Evolutionary conservation across 2,797 vertebrate species (phyloP).

Genomic region (Poeciliopsis infans): DNA sequence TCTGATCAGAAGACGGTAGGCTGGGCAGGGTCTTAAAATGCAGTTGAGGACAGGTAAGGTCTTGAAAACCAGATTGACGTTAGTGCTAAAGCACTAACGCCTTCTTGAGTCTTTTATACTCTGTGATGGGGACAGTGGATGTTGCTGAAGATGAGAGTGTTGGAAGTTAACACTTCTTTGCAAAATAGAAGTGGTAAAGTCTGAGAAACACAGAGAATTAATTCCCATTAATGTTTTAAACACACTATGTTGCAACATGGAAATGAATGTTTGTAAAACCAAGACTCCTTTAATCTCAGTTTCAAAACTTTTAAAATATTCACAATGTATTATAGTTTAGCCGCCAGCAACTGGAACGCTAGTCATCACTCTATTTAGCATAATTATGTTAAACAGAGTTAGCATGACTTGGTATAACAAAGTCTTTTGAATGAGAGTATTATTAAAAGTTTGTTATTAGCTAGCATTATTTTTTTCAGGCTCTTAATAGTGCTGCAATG

Average conservation of each 20-base stretch:
- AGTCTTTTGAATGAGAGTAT: too few relatives aligned
- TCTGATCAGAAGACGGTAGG: not conserved
- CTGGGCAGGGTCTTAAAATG: constrained; percentile 7
- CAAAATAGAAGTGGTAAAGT: not conserved
- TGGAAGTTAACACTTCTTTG: not conserved
- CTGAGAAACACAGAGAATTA: not conserved
- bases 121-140: not conserved
- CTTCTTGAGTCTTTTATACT: not conserved
- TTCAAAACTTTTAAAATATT: not conserved
- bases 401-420: too few relatives aligned
- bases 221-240: too few relatives aligned
- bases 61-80: not conserved
- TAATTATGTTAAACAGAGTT: too few relatives aligned
- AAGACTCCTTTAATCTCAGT: not conserved
- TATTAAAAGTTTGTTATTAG: too few relatives aligned
- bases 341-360: not conserved
- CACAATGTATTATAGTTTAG: not conserved
- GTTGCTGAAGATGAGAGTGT: not conserved
- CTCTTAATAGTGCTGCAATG: too few relatives aligned
- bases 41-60: not conserved
- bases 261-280: not conserved
- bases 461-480: too few relatives aligned
- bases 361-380: too few relatives aligned
- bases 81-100: not conserved
- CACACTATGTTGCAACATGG: not conserved